Evolutionary conservation across 2,113 vertebrate genomes (phyloP), one percentile per base, ranked within the genome.

Genomic region (Nothocercus julius): DNA sequence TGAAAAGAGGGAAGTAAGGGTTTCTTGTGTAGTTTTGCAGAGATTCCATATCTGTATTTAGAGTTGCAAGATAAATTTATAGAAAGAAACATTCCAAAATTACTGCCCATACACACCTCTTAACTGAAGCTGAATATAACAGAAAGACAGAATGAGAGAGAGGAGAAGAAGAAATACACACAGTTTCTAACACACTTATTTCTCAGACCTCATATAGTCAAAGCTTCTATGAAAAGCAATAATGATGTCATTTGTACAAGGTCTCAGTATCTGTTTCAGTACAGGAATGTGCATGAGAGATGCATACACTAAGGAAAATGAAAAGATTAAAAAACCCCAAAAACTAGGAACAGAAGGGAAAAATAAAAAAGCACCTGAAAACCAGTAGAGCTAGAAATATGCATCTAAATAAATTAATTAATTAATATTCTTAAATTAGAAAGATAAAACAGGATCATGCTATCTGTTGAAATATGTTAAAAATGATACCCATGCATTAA

Each of bases 41-140:
- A 90, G 61, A 79, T 28, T 89, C 28, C 42, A 89, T 62, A 77
- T 77, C 36, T 17, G 27, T 1, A 38, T 36, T 38, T 38, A 20
- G 27, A 53, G 11, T 74, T 69, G 36, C 69, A 70, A 79, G 22
- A 79, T 30, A 62, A 8, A 42, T 27, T 9, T 7, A 32, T n/a
- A 75, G 12, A 77, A 83, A 45, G 20, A 51, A 89, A 58, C 7
- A 36, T 69, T 32, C 14, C 6, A 75, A 53, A 93, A 54, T 8
- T 70, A 2, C 82, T 87, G 18, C 27, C 47, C 56, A 81, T 82
- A 80, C 30, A 92, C 49, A 90, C 21, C 68, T 90, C 63, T 51
- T 85, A 5, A 54, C 27, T 83, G 79, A 90, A 95, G 68, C 40
- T 92, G 82, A 88, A 91, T 95, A 74, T 51, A 67, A 87, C 80